phyloP scores from a whole-genome alignment of 2,888 invertebrate genomes.

The Caenorhabditis doughertyi region DNA sequence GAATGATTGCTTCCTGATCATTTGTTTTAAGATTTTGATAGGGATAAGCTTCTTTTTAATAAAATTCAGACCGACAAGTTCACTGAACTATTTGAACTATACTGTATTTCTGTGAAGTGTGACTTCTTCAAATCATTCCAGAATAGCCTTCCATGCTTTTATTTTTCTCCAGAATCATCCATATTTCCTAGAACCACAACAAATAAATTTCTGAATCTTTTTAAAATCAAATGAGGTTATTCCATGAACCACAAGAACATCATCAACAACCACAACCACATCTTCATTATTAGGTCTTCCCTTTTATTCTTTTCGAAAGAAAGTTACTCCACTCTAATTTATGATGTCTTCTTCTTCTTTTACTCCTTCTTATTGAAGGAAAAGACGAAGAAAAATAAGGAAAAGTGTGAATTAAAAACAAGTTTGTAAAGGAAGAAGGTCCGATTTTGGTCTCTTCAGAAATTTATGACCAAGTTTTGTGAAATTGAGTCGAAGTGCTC shows the following conservation, averaged over 20 bases:
- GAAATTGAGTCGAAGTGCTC: background rate
- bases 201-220: background rate
- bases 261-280: conserved; percentile 6
- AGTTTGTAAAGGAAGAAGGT: background rate
- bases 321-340: background rate
- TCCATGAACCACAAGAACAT: conserved; percentile 19
- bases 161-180: too few species aligned
- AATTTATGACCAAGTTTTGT: background rate
- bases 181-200: background rate
- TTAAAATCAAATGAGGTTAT: background rate
- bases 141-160: too few species aligned
- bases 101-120: too few species aligned
- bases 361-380: too few species aligned
- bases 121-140: too few species aligned
- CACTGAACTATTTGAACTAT: too few species aligned
- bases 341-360: background rate
- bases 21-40: background rate
- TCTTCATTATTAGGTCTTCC: background rate
- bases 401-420: background rate
- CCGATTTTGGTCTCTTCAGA: too few species aligned
- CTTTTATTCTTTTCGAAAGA: background rate
- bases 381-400: too few species aligned
- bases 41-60: too few species aligned
- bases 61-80: too few species aligned
- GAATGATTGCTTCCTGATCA: background rate